phyloP scores from a whole-genome alignment of 2,113 vertebrate species.

The Pyrgilauda ruficollis region DNA sequence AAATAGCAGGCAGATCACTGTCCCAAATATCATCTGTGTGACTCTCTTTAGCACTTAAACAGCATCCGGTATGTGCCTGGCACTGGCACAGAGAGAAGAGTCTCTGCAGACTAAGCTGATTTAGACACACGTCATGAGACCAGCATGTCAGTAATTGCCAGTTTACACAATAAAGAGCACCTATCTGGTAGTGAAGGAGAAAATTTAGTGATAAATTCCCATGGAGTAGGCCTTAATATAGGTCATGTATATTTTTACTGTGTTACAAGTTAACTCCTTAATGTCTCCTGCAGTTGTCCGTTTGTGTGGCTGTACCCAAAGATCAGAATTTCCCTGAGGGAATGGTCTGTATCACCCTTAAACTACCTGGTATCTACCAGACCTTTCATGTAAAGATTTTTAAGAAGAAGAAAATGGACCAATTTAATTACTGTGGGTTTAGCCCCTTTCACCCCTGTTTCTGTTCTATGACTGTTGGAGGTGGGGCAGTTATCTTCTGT shows the following conservation, averaged over 20 bases:
- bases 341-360: neutral
- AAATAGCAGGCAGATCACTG: slow-evolving; percentile 59
- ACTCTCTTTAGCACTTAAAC: neutral
- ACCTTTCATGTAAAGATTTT: neutral
- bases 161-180: neutral
- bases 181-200: neutral
- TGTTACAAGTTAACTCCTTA: neutral
- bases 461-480: neutral
- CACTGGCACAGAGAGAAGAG: neutral
- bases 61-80: neutral
- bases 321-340: neutral
- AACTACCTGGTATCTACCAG: neutral
- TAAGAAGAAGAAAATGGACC: neutral
- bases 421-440: neutral
- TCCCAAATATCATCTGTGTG: neutral
- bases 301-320: neutral
- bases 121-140: neutral
- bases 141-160: neutral
- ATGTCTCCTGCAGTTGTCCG: neutral
- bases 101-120: slow-evolving; percentile 7
- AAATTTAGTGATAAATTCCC: neutral
- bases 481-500: neutral
- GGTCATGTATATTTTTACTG: neutral
- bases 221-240: neutral
- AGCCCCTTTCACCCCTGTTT: neutral